Base-by-base conservation (phyloP, 2,797 vertebrate species). In the Pygocentrus nattereri region DNA sequence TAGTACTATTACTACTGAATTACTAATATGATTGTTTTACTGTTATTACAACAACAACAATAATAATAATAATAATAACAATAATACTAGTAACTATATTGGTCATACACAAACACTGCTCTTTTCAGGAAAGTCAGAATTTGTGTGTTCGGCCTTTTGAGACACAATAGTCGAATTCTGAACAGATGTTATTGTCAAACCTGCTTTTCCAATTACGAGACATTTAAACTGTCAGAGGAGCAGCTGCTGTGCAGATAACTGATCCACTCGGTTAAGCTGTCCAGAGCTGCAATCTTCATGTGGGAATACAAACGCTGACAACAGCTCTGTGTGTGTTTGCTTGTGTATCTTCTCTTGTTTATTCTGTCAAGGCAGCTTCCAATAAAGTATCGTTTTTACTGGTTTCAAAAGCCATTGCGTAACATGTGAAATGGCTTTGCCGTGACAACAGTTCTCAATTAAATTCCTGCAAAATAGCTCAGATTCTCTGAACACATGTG, bases 221-320 rank as follows among this genome's bases (percentile, higher is more conserved):
- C 38, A 68, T 68, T 41, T 38, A 67, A 44, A 47, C 19, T 68
- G 65, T 68, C 56, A 59, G 65, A 25, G 19, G 38, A n/a, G 11
- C 65, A 68, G 65, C 38, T n/a, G 65, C n/a, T 15, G 10, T 25
- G n/a, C 12, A 44, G 34, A 67, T 38, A n/a, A 41, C 34, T n/a
- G 21, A 15, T 68, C n/a, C 38, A 18, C 30, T 38, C 64, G n/a
- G 64, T 38, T 41, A 21, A 67, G 21, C 64, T 41, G 61, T 31
- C 64, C 5, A 41, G 16, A 44, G 41, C 41, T 44, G 41, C 11
- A 41, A 67, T 30, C 25, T 62, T 62, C 59, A 62, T 18, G 8
- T 23, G 54, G 54, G 54, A 56, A 56, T 56, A 56, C 6, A 56
- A 56, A 56, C 54, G 11, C 5, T 38, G 38, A 5, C 38, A 38